Evolutionary conservation across 1,140 invertebrate species (phyloP), one percentile per base, ranked within the genome.

Genomic region (Tetramorium simillimum): DNA sequence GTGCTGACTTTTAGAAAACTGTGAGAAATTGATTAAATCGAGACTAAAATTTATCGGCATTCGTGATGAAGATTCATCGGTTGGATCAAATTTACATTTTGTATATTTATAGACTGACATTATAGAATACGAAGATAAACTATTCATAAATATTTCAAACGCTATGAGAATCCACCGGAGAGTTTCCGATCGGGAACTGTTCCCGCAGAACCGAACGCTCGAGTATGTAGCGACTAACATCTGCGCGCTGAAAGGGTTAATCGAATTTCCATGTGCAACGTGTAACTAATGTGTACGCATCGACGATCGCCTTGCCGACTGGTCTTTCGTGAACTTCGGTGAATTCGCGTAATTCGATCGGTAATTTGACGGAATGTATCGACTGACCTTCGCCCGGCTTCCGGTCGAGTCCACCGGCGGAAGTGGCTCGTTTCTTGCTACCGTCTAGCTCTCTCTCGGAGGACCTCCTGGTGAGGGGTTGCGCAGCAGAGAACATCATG

Each of bases 361-460:
- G 0, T 37, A 40, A 40, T 21, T 24, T 12, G 37, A 46, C 21
- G n/a, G 7, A 24, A 3, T 18, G 21, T 40, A 21, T 21, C 4
- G 63, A 95, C 96, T 96, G 93, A 97, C 97, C 96, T 96, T 97
- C 96, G 70, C 95, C 96, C 76, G 96, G 96, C 90, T 97, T 97
- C 89, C 97, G 96, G 93, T 97, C 97, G 75, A 97, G 96, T 43
- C 97, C 97, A 84, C 97, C 96, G 51, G 97, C 97, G 69, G 97
- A 97, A 69, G 97, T 97, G 70, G 97, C 97, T 91, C 97, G 96
- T 96, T 98, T 98, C 94, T 98, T 98, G 93, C 97, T 97, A 91
- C 97, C 97, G 87, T 97, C 97, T 78, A 98, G 95, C 92, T 98
- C 98, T 60, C 98, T 96, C 94, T 98, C 97, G 62, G 97, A 98